A percentile compares a stretch with the other conserved stretches of the same genome.
phyloP scores from a whole-genome alignment of 2,113 vertebrate genomes.

The Spheniscus mendiculus region DNA sequence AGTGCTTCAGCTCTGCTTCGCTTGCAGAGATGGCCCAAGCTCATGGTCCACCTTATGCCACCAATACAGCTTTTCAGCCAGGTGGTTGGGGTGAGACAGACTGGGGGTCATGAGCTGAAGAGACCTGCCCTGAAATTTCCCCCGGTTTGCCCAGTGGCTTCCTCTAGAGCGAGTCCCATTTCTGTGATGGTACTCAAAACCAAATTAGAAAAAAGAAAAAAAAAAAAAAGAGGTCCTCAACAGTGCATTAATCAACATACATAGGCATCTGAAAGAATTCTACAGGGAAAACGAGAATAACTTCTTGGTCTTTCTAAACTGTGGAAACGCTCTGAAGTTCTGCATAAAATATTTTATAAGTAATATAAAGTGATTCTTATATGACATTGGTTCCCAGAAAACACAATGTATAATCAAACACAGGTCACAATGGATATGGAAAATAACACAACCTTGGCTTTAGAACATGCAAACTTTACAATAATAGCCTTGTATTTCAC shows the following conservation, averaged over 20 bases:
- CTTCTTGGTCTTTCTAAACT: not conserved
- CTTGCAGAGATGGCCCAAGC: not conserved
- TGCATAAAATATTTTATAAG: not conserved
- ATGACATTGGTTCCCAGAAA: not conserved
- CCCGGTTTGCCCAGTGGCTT: not conserved
- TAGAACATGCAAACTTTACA: not conserved
- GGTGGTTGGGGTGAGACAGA: rapidly evolving
- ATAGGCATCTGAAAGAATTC: not conserved
- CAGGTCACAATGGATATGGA: not conserved
- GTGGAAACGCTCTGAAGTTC: not conserved
- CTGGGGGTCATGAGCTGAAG: not conserved
- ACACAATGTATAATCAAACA: not conserved
- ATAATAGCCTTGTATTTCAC: not conserved
- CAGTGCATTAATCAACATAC: not conserved
- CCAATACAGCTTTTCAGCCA: not conserved
- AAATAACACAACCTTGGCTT: not conserved
- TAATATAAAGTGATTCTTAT: not conserved
- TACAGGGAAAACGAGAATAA: not conserved
- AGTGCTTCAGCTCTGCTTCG: not conserved
- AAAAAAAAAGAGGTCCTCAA: not conserved
- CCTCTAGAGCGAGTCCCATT: not conserved
- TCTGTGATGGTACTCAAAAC: not conserved
- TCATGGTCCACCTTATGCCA: not conserved
- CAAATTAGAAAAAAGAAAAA: not conserved
- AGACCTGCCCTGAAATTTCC: not conserved